Evolutionary conservation across 1,140 invertebrate genomes (phyloP), one percentile per base, ranked within the genome.

Genomic region (Meloidogyne floridensis): DNA sequence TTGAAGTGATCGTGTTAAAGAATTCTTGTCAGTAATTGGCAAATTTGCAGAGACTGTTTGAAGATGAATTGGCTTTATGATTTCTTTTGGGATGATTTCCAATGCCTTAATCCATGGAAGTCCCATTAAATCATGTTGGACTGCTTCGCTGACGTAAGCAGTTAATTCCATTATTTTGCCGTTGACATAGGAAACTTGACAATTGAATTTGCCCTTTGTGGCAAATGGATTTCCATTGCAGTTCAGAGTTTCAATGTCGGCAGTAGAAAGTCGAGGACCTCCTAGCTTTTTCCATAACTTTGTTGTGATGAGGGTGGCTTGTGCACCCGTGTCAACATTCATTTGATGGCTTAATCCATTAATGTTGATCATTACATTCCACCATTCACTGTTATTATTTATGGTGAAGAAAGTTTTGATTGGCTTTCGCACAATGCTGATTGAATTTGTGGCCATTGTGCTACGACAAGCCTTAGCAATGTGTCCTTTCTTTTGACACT

Each of bases 401-500:
- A 18, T 75, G 74, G 43, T 42, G 47, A 51, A 8, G 71, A 10
- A 9, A 5, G 4, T 10, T 6, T 72, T 72, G 4, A 72, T 42
- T 4, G 4, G 20, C 71, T 32, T 9, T 20, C 71, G 43, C 43
- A 32, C 4, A 9, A 42, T 10, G 71, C 43, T 4, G 10, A 72
- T 72, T 4, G 4, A 4, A 42, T 32, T 42, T 4, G 71, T 72
- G 4, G 20, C 4, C 20, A 72, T 10, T 72, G 18, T 42, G 2
- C 56, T 72, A 8, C 74, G 74, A 20, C 74, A 75, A 32, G 56
- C 43, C 7, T 18, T 75, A 32, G 74, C 7, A 47, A 75, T 75
- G 74, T 75, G 74, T 7, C 74, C 74, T 75, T 7, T 71, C 43
- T 72, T 4, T 72, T 20, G 4, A 72, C 10, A 32, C 9, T 72